Base-by-base conservation (phyloP, 2,888 invertebrate genomes). In the Ophioninae sp. region DNA sequence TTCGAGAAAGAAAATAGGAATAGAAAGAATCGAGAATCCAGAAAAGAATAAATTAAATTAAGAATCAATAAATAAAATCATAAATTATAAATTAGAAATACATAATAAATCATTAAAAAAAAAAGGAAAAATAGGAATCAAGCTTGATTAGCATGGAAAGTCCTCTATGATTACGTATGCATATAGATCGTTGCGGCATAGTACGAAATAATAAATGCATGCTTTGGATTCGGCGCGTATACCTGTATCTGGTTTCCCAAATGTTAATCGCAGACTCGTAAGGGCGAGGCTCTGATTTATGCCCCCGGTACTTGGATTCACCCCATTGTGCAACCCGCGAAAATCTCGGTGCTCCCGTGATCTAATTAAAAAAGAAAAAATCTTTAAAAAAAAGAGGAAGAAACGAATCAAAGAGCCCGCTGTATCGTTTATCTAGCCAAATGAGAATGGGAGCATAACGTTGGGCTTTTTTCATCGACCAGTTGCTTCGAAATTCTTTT, bases 261-360 rank as follows among this genome's bases (percentile, higher is more conserved):
- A 86, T 86, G 85, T 85, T 86, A 86, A 86, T 86, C 85, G 80
- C 68, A 65, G 68, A 41, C 80, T 80, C 80, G 73, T 67, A 79
- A 82, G 84, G 79, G 85, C 76, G 78, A 75, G 70, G 67, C 84
- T 77, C 81, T 86, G 86, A 86, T 86, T 86, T 86, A 86, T 86
- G 84, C 81, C 69, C 30, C 78, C 78, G 78, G 73, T 80, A 64
- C 68, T 68, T 56, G 72, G 62, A 83, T 83, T 80, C 73, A 50
- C 80, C 69, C 80, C 21, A 76, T 79, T 83, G 79, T 84, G 78
- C 75, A 68, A 23, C 81, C 69, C 81, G 79, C 78, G 78, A 78
- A 44, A 78, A 75, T 83, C 84, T 78, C 70, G 65, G 78, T 69
- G 65, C 77, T 73, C 72, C 69, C 79, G 67, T 82, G 86, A 86